Evolutionary conservation across 1,140 invertebrate species (phyloP), one percentile per base, ranked within the genome.

Genomic region (Laupala kohalensis): DNA sequence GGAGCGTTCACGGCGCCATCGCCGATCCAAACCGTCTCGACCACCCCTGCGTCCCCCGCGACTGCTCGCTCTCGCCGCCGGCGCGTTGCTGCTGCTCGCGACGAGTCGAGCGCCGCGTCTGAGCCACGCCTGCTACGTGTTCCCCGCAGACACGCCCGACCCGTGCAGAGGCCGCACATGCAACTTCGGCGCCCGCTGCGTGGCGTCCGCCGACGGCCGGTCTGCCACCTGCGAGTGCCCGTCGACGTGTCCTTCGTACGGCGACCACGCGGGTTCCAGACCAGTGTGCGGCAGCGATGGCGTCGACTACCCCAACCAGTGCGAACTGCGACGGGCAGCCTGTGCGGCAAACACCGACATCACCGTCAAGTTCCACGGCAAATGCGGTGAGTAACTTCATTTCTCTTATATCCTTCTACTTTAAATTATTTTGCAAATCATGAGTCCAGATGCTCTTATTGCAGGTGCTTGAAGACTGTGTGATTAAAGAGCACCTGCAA

Each of bases 301-400:
- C 6, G 79, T 84, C 70, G 89, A 91, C 83, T 92, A 94, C 78
- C 84, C 85, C 13, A 91, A 90, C 77, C 84, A 89, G 68, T 97
- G 94, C 83, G 90, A 95, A 77, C 84, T 96, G 78, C 87, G 88
- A 74, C 83, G 86, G 74, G 85, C 86, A n/a, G 89, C 92, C 0
- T 96, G 94, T 80, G 82, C 84, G 25, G 80, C 85, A 19, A 86
- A 88, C 73, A 84, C 83, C 69, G 92, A 92, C 79, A 91, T 96
- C 76, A 88, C 87, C n/a, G 86, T 94, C 76, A 93, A 92, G 78
- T 95, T 92, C 81, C 85, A 86, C 71, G 94, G 94, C 64, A 92
- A 92, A 84, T 96, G 94, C 81, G 93, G 94, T 96, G 81, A 88
- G 90, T 87, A 74, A 26, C 9, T 25, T 24, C 24, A 25, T 25